Evolutionary conservation across 1,140 invertebrate genomes (phyloP), one percentile per base, ranked within the genome.

Genomic region (Zaprionus ornatus): DNA sequence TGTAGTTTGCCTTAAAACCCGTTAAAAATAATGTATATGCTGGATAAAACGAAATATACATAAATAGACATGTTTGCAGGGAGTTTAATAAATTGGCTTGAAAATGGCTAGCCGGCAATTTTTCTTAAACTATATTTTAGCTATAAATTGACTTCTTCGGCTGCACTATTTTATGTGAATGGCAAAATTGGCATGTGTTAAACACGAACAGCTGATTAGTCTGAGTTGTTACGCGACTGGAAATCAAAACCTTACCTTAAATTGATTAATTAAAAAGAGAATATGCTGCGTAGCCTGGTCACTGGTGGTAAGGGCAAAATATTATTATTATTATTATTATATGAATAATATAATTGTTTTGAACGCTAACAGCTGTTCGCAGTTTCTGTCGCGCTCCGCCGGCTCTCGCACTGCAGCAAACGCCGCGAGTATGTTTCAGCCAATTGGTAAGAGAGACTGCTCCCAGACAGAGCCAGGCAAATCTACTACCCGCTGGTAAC

Each of bases 181-280:
- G 60, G 32, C 72, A 61, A 68, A 32, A 27, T 15, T 5, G 40
- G 35, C 64, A 70, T 80, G 74, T 80, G 70, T 74, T 74, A 52
- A 23, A 57, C 37, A 19, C 21, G 13, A 66, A 70, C 84, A 88
- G 80, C 80, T 90, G 84, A 70, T 56, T 40, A 15, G 0, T 21
- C n/a, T 32, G 12, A 19, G 52, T 23, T 88, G 75, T 90, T 88
- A 88, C 85, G 84, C 85, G 84, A 87, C 27, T 29, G 29, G 19
- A 7, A 10, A 68, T 12, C 10, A 68, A 48, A 66, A 62, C 1
- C n/a, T 42, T 15, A 21, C 2, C 3, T 2, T 19, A 67, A 70
- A 57, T 54, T 59, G 1, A 13, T 55, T 1, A 12, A 50, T 77
- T 77, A 71, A 21, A 32, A 19, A 35, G 1, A 23, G 7, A 48